These are phyloP conservation scores for Cheilosia impressa DNA, from an alignment of 2,888 invertebrate species.

Conservation along the genomic window DNA sequence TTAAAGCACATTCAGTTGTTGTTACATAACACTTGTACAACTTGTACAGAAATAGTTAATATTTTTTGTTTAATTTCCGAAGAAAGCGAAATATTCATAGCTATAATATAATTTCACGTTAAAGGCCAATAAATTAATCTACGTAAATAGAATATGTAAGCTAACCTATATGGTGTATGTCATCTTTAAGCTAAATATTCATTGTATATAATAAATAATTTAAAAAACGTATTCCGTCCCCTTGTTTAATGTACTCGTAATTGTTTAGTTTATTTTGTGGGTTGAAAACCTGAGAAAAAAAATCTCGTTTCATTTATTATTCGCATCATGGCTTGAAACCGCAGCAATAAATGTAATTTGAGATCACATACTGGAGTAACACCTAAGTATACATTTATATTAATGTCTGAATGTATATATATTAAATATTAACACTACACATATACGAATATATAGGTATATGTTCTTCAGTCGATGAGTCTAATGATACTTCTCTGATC, in stretches of 20 bases:
- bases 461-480: slow-evolving; percentile 63
- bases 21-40: slow-evolving; percentile 51
- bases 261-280: slow-evolving; percentile 44
- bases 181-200: slow-evolving; percentile 31
- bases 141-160: not conserved
- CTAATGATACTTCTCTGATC: slow-evolving; percentile 32
- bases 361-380: slow-evolving; percentile 71
- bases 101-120: slow-evolving; percentile 5
- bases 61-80: slow-evolving; percentile 6
- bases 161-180: slow-evolving; percentile 10
- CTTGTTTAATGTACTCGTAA: slow-evolving; percentile 38
- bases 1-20: slow-evolving; percentile 63
- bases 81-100: slow-evolving; percentile 25
- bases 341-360: slow-evolving; percentile 68
- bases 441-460: slow-evolving; percentile 25
- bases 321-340: slow-evolving; percentile 66
- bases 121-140: slow-evolving; percentile 30
- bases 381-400: slow-evolving; percentile 49
- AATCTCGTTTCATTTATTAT: slow-evolving; percentile 47
- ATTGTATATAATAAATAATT: slow-evolving; percentile 62
- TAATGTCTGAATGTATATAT: slow-evolving; percentile 33
- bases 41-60: slow-evolving; percentile 55
- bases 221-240: slow-evolving; percentile 66
- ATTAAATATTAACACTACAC: slow-evolving; percentile 13
- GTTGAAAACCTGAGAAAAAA: slow-evolving; percentile 67